Base-by-base conservation (phyloP, 2,797 vertebrate species). In the Tarsius wallacei region DNA sequence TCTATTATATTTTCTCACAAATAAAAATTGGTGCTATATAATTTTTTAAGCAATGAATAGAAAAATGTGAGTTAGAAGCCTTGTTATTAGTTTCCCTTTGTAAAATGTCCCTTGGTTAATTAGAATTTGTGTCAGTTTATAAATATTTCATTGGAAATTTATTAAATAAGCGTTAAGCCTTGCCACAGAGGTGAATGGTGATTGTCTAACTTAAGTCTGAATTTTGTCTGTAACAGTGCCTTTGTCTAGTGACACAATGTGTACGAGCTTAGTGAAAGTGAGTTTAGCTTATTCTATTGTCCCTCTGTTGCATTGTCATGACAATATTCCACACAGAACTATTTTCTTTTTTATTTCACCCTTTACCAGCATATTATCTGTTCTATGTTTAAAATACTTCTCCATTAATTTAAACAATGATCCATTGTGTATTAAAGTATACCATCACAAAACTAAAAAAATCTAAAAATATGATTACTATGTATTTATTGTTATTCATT, bases 101-200 rank as follows among this genome's bases (percentile, higher is more conserved):
- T 80, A 83, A 96, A 94, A 93, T 94, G 96, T 95, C 66, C 97
- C 92, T 96, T 94, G 93, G 88, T 97, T 98, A 97, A 98, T 98
- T 98, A 98, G 97, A 98, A 97, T 97, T 97, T 98, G 97, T 98
- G 98, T 98, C 95, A 0, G 0, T 96, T 98, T 97, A 98, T 98
- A 98, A 98, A 97, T 98, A 98, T 97, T 98, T 97, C 36, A 96
- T 98, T 95, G 42, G 68, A 95, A 96, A 96, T 96, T 97, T 98
- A 96, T 98, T 97, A 96, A 97, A 96, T 96, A 96, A 98, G 87
- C 36, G 84, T 97, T 95, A 98, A 97, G 93, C 89, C 96, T 97
- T 97, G 90, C 98, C 97, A 83, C 57, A 64, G 66, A 95, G 63
- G 97, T 98, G 96, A 97, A 68, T 92, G 93, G 93, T 97, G 97